These are phyloP conservation scores for Siphlonurus alternatus DNA, from an alignment of 2,888 invertebrate species.

Conservation along the genomic window DNA sequence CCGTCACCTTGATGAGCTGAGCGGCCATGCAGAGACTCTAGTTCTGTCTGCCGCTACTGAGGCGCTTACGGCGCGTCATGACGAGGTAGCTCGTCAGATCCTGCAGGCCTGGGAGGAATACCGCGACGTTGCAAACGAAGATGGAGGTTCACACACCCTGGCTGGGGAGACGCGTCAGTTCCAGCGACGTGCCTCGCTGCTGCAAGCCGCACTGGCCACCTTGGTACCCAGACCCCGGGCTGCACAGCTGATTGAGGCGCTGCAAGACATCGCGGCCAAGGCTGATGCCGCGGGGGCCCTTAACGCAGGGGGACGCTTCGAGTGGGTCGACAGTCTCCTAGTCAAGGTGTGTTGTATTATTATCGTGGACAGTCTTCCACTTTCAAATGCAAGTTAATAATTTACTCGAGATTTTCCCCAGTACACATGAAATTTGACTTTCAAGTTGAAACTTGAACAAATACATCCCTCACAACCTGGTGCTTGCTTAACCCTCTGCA, in stretches of 20 bases:
- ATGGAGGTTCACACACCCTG: constrained; percentile 23
- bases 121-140: constrained; percentile 12
- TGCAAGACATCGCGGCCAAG: not conserved
- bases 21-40: constrained; percentile 36
- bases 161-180: constrained; percentile 29
- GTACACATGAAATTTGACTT: too few relatives aligned
- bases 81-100: constrained; percentile 13
- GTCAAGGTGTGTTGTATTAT: constrained; percentile 53
- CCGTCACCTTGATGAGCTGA: constrained; percentile 53
- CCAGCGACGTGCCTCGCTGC: constrained; percentile 14
- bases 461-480: too few relatives aligned
- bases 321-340: constrained; percentile 80
- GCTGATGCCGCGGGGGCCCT: constrained; percentile 21
- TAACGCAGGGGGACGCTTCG: constrained; percentile 77
- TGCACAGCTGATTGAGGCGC: not conserved
- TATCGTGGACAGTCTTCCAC: too few relatives aligned
- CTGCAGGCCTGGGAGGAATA: constrained; percentile 16
- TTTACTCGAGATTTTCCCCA: not conserved
- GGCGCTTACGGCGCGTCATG: not conserved
- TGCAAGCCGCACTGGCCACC: not conserved
- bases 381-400: constrained; percentile 2
- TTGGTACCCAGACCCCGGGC: not conserved
- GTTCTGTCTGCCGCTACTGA: constrained; percentile 26
- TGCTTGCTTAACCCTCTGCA: too few relatives aligned
- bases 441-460: constrained; percentile 4